phyloP scores from a whole-genome alignment of 2,888 invertebrate genomes.

The Neoaliturus tenellus region DNA sequence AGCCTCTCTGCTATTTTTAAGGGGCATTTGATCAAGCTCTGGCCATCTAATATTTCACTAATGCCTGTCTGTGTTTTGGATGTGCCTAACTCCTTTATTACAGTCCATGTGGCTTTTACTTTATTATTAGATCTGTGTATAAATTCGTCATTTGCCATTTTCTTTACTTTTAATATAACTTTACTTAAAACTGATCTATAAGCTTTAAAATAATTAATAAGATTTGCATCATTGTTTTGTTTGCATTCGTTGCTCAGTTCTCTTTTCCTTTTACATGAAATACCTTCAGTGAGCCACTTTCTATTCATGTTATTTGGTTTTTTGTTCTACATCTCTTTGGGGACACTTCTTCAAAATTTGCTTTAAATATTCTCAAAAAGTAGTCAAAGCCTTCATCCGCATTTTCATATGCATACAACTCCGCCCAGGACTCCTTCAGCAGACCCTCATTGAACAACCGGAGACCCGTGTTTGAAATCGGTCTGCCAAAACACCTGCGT shows the following conservation, averaged over 20 bases:
- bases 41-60: neutral
- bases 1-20: neutral
- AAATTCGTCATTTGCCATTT: slow-evolving; percentile 13
- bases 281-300: neutral
- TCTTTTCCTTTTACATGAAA: neutral
- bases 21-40: neutral
- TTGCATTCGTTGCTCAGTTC: neutral
- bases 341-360: neutral
- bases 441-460: neutral
- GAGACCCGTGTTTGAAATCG: too few relatives aligned
- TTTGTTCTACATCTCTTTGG: neutral
- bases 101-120: neutral
- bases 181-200: neutral
- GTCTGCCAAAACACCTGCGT: too few relatives aligned
- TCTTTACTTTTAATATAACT: neutral
- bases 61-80: neutral
- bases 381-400: neutral
- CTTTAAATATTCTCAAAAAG: neutral
- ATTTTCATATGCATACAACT: neutral
- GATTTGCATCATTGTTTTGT: neutral
- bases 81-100: slow-evolving; percentile 16
- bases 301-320: neutral
- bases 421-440: neutral
- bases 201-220: neutral
- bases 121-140: neutral